Base-by-base conservation (phyloP, 2,797 vertebrate genomes). In the Apogon talboti region DNA sequence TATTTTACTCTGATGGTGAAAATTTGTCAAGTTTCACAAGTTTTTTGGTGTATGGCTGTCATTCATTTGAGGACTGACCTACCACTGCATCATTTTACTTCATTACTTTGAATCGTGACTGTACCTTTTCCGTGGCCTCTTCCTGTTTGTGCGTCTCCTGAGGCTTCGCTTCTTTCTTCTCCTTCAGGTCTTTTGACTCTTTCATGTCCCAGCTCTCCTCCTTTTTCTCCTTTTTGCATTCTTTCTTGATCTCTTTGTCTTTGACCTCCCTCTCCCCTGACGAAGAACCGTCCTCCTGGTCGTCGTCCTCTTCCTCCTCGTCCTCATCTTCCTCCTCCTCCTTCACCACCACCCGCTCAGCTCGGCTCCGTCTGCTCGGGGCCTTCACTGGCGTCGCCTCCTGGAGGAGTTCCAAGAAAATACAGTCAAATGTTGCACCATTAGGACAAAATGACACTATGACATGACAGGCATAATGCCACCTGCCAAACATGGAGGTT, bases 111-210 rank as follows among this genome's bases (percentile, higher is more conserved):
- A 37, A 15, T 9, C 3, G 35, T 11, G 43, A 5, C 12, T 52
- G 89, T 79, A 96, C 96, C 94, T 97, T 96, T 65, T 98, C 96
- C 67, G 87, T 77, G 58, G 85, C 77, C 71, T 96, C 95, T 84
- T 97, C 97, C 66, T 94, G 94, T 93, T 94, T 96, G 53, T 93
- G 84, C 16, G 91, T 88, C 80, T 98, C 96, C 76, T 94, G 91
- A 43, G 90, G 69, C 87, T 95, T 97, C 1, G 77, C 86, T 72
- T 98, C 96, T 78, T 94, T 95, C 81, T 95, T 96, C 71, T 97
- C 96, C 88, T 96, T 97, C 45, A 69, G 74, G 80, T 96, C 93
- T 82, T 96, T 96, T 71, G 92, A 91, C 77, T 96, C 95, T 92
- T 96, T 97, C 71, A 89, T 89, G 66, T 98, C 96, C 81, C 92